These are phyloP conservation scores for Drosophila serrata DNA, from an alignment of 1,140 invertebrate species.

Conservation along the genomic window DNA sequence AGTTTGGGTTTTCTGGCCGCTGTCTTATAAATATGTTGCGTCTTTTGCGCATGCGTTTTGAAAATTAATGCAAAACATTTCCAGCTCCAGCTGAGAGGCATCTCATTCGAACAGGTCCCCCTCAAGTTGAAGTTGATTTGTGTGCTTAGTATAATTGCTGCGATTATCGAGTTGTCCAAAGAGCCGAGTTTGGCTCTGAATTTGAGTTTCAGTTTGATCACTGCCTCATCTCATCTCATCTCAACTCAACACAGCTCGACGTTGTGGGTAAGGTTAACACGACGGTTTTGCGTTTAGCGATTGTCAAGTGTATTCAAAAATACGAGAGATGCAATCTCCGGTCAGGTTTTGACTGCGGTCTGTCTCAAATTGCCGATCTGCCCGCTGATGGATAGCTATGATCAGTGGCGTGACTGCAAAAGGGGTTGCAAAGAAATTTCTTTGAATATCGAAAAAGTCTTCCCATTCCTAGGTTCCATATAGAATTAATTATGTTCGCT, in stretches of 20 bases:
- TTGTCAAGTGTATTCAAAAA: constrained; percentile 74
- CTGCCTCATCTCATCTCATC: not conserved
- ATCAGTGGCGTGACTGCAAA: constrained; percentile 18
- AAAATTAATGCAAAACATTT: constrained; percentile 64
- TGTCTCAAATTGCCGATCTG: constrained; percentile 35
- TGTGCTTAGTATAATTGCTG: constrained; percentile 73
- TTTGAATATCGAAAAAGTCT: too few species aligned
- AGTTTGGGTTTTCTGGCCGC: constrained; percentile 34
- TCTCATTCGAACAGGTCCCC: constrained; percentile 24
- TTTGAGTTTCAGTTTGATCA: constrained; percentile 4
- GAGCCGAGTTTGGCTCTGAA: constrained; percentile 27
- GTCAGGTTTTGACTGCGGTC: constrained; percentile 47
- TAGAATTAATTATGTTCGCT: too few species aligned
- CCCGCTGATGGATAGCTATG: not conserved
- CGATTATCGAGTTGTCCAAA: constrained; percentile 58
- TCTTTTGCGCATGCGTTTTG: constrained; percentile 53
- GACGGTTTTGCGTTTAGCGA: constrained; percentile 63
- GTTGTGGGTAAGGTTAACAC: constrained; percentile 63
- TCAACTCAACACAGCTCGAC: not conserved
- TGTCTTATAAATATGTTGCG: constrained; percentile 42
- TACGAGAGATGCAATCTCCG: constrained; percentile 53
- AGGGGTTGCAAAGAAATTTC: not conserved
- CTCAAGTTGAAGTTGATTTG: constrained; percentile 65
- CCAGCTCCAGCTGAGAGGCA: constrained; percentile 22
- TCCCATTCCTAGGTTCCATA: too few species aligned